Evolutionary conservation across 2,797 vertebrate genomes (phyloP), one percentile per base, ranked within the genome.

Genomic region (Cetoscarus ocellatus): DNA sequence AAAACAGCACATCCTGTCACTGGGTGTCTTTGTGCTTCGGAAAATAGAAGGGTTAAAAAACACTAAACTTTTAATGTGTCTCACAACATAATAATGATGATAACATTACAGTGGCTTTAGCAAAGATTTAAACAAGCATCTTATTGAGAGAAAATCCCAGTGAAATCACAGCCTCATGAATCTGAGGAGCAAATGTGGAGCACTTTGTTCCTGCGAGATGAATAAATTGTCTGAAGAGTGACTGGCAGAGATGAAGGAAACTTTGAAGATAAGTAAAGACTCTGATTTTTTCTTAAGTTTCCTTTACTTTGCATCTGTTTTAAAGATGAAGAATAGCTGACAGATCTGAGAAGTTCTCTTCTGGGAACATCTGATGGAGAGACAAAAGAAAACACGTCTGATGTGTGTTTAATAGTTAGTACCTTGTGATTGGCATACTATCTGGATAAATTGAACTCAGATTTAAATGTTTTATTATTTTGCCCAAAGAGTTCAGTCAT

Each of bases 1-100:
- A 84, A 86, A 87, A 15, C 63, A 62, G 83, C 79, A 84, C 65
- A 83, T 83, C 72, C 77, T 85, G 88, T 93, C 92, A 89, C 86
- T 63, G 67, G 74, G 74, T 80, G 77, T 87, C 82, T 92, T 79
- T 90, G 69, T 79, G 84, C 83, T 53, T 78, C 48, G 62, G 71
- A 80, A 70, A 64, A 82, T 70, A 81, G 54, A 57, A 57, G 66
- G 34, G 66, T 56, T 59, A 73, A 51, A 15, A 51, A 53, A 52
- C 40, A 10, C 45, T 18, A 62, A 85, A 84, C 58, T 79, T 87
- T 86, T 57, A 78, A 76, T 73, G 53, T 10, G 45, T 67, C 67
- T 82, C 61, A 64, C 56, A 71, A 70, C 67, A 44, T 45, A 49
- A 75, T 82, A 65, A 68, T 73, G 63, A 44, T 38, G 61, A 53